These are phyloP conservation scores for Pygmarrhopalites habei DNA, from an alignment of 1,140 invertebrate species.

Conservation along the genomic window DNA sequence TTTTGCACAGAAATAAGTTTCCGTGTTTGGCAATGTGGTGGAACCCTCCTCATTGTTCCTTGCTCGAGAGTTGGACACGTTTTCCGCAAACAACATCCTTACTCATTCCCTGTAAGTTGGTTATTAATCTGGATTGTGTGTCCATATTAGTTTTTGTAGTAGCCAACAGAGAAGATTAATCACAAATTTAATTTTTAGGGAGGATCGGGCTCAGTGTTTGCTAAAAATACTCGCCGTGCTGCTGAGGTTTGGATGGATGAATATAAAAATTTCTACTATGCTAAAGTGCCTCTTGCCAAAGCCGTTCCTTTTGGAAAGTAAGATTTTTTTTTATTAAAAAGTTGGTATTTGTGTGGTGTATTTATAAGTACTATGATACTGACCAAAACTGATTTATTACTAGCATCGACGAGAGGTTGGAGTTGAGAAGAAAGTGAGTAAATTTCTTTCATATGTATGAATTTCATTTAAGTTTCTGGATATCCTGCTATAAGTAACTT, in stretches of 20 bases:
- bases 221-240: constrained; percentile 74
- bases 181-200: too few relatives aligned
- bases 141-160: too few relatives aligned
- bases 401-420: constrained; percentile 77
- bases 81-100: constrained; percentile 85
- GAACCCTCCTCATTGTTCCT: constrained; percentile 86
- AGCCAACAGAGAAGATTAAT: too few relatives aligned
- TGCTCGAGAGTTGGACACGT: constrained; percentile 76
- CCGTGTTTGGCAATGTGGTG: constrained; percentile 93
- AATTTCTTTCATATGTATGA: too few relatives aligned
- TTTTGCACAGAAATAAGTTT: constrained; percentile 57
- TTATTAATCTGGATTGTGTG: too few relatives aligned
- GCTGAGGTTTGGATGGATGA: constrained; percentile 96
- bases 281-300: constrained; percentile 74
- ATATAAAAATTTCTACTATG: constrained; percentile 86
- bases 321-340: constrained; percentile 43
- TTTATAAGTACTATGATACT: too few relatives aligned
- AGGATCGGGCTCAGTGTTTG: constrained; percentile 82
- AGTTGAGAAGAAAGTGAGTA: constrained; percentile 67
- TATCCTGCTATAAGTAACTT: too few relatives aligned
- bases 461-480: too few relatives aligned
- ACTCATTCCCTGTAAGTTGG: constrained; percentile 92
- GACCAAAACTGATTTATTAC: too few relatives aligned
- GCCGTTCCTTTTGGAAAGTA: constrained; percentile 83
- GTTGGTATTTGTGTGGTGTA: background rate